phyloP scores from a whole-genome alignment of 2,888 invertebrate species.

The Antheraea assamensis region DNA sequence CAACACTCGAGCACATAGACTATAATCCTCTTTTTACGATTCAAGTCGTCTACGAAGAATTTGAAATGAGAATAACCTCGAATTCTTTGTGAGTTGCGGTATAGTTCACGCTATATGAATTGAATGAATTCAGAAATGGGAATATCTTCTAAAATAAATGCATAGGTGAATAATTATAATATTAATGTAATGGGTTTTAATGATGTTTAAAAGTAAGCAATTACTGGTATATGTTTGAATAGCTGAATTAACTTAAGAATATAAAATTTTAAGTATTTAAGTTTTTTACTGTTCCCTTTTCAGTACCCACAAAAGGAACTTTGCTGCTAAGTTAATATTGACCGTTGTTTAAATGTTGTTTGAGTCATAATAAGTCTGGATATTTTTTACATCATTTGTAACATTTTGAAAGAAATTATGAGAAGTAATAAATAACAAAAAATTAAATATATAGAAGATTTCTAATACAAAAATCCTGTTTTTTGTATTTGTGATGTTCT shows the following conservation, averaged over 20 bases:
- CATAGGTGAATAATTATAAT: background rate
- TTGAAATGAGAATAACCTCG: conserved; percentile 78
- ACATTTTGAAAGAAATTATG: no score
- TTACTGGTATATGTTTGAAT: background rate
- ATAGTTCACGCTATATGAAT: background rate
- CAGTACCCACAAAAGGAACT: no score
- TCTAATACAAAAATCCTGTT: no score
- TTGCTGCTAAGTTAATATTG: no score
- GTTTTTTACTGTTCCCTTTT: no score
- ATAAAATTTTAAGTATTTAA: background rate
- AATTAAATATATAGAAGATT: no score
- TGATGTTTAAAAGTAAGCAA: background rate
- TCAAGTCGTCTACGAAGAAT: conserved; percentile 74
- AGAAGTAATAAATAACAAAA: no score
- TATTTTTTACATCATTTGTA: no score
- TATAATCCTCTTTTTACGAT: conserved; percentile 82
- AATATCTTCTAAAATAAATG: background rate
- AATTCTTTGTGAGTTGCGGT: conserved; percentile 59
- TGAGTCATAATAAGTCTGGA: no score
- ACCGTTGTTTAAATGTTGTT: no score
- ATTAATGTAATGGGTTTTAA: background rate
- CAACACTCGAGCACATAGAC: conserved; percentile 63
- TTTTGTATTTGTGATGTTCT: no score
- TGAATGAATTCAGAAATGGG: conserved; percentile 11
- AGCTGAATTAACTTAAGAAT: background rate